Conservation (phyloP, 2,888 invertebrate genomes). For the Coenonympha glycerion region DNA sequence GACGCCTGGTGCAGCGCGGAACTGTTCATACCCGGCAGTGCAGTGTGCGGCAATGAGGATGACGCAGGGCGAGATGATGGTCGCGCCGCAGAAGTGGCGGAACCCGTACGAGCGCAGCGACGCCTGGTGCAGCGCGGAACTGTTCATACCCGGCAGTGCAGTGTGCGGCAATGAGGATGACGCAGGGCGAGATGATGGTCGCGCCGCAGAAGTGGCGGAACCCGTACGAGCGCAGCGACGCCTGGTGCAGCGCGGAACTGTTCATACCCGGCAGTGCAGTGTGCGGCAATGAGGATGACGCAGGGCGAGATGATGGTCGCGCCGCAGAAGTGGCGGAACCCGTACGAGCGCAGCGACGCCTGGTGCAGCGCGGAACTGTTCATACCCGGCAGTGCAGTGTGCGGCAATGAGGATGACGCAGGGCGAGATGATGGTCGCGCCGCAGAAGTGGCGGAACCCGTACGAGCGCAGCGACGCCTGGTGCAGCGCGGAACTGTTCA, state of each 20-base stretch:
- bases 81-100: constrained; percentile 78
- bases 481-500: constrained; percentile 52
- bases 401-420: constrained; percentile 74
- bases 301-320: constrained; percentile 74
- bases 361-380: constrained; percentile 59
- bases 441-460: constrained; percentile 75
- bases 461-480: constrained; percentile 68
- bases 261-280: constrained; percentile 70
- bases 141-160: constrained; percentile 67
- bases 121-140: constrained; percentile 65
- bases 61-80: constrained; percentile 69
- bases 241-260: constrained; percentile 63
- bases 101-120: constrained; percentile 65
- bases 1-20: constrained; percentile 72
- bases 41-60: constrained; percentile 77
- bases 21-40: constrained; percentile 57
- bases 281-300: constrained; percentile 74
- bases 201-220: constrained; percentile 78
- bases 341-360: constrained; percentile 66
- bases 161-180: constrained; percentile 75
- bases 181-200: constrained; percentile 70
- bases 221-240: constrained; percentile 65
- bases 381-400: constrained; percentile 73
- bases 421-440: constrained; percentile 74
- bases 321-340: constrained; percentile 76